Base-by-base conservation (phyloP, 2,888 invertebrate genomes). In the Baronia brevicornis region DNA sequence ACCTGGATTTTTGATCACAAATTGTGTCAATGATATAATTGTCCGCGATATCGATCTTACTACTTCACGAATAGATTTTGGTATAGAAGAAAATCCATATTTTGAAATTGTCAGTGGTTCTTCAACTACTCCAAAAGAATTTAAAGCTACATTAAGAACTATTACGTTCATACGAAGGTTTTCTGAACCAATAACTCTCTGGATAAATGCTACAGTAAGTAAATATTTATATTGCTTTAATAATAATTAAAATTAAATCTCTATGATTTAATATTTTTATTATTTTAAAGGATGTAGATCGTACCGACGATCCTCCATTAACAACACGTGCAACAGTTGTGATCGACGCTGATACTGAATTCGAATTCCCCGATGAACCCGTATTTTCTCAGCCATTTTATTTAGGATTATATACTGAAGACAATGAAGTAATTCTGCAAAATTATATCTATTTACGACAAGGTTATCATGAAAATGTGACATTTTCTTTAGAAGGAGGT, bases 31-130 rank as follows among this genome's bases (percentile, higher is more conserved):
- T 21, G 57, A 63, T 13, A 70, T 88, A 5, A 55, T 51, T 24
- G 86, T 71, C 0, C 60, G 70, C 44, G 88, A 88, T 49, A 67
- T 85, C 11, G 87, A 88, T 51, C 72, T 88, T 5, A 84, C 86
- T 1, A 87, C 84, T 0, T 41, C 57, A 10, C 54, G 54, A 45
- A 75, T 85, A 15, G 55, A 61, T 8, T 84, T 80, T 28, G 38
- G 39, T 5, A 64, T 84, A 3, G 58, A 71, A 33, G 65, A 69
- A 4, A 80, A 75, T 31, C 54, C 60, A 3, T 60, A 67, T 38
- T 72, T 85, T 38, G 68, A 72, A 56, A 70, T 85, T 20, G 46
- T 36, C 6, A 72, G 63, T 35, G 68, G 69, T 28, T 47, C 35
- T 0, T 43, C 41, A 1, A 57, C 62, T 2, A 49, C 51, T 2